Percentiles rank a stretch among this genome's conserved stretches.
phyloP scores from a whole-genome alignment of 2,888 invertebrate species.

The Tiliacea citrago region DNA sequence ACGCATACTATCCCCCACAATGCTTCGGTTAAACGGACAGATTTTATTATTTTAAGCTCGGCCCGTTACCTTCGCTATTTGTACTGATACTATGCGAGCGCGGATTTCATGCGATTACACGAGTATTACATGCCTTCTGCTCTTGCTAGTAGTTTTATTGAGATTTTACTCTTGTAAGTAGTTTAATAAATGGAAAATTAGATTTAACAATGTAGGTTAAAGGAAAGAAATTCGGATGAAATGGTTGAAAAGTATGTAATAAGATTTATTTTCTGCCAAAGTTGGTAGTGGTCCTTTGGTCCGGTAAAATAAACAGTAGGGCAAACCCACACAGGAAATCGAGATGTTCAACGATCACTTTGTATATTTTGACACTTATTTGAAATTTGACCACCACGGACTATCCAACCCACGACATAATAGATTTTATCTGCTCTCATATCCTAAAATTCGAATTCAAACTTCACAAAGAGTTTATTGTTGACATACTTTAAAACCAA shows the following conservation, averaged over 20 bases:
- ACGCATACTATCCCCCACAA: constrained; percentile 70
- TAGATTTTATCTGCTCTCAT: too few relatives aligned
- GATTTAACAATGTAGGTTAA: not conserved
- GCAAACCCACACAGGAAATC: not conserved
- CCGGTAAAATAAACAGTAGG: not conserved
- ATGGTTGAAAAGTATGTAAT: not conserved
- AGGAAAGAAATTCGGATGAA: not conserved
- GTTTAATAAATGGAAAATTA: not conserved
- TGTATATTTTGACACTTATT: not conserved
- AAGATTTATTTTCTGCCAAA: not conserved
- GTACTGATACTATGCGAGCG: constrained; percentile 50
- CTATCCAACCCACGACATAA: too few relatives aligned
- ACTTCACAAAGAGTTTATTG: too few relatives aligned
- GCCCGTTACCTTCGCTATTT: constrained; percentile 61
- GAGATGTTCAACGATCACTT: not conserved
- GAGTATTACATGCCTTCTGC: constrained; percentile 9
- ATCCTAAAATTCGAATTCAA: too few relatives aligned
- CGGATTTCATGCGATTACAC: constrained; percentile 41
- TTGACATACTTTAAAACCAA: too few relatives aligned
- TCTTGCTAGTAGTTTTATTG: constrained; percentile 25
- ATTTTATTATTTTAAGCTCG: constrained; percentile 77
- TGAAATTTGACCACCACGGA: not conserved
- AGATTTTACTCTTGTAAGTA: not conserved
- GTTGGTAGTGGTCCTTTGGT: not conserved
- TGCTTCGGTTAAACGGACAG: constrained; percentile 72